phyloP scores from a whole-genome alignment of 2,797 vertebrate genomes.

The Enteromius trimaculatus region DNA sequence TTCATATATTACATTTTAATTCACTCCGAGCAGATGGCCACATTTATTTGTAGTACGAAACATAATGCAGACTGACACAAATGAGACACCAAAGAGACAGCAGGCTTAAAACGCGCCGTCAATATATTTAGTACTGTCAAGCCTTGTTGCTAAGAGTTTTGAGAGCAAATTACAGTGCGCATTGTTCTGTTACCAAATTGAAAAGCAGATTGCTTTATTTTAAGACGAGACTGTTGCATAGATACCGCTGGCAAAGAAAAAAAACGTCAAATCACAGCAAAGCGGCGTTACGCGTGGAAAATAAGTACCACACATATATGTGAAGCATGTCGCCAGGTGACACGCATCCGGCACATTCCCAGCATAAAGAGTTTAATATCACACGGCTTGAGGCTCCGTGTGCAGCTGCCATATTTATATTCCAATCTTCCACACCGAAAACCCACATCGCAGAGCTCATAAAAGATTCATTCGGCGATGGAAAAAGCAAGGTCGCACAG shows the following conservation, averaged over 20 bases:
- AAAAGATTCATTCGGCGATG: constrained; percentile 81
- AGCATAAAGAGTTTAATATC: constrained; percentile 68
- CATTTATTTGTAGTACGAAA: constrained; percentile 41
- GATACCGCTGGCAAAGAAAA: background rate
- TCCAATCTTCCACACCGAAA: constrained; percentile 81
- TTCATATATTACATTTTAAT: constrained; percentile 37
- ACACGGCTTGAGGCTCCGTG: constrained; percentile 66
- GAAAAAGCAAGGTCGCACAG: constrained; percentile 81
- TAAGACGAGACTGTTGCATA: constrained; percentile 19
- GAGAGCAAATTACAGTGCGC: constrained; percentile 29
- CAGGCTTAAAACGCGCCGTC: constrained; percentile 29
- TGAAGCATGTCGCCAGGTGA: constrained; percentile 60
- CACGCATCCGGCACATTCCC: constrained; percentile 67
- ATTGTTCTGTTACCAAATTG: constrained; percentile 34
- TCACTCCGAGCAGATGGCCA: constrained; percentile 54
- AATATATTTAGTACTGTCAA: constrained; percentile 31
- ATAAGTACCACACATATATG: background rate
- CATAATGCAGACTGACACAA: constrained; percentile 45
- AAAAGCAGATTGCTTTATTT: constrained; percentile 37
- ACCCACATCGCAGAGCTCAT: constrained; percentile 79
- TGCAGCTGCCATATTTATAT: constrained; percentile 82
- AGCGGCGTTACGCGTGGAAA: background rate
- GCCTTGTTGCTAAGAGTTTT: constrained; percentile 37
- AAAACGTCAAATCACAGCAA: background rate
- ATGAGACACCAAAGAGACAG: constrained; percentile 43